Evolutionary conservation across 1,140 invertebrate genomes (phyloP).

Genomic region (Eumaeus atala): DNA sequence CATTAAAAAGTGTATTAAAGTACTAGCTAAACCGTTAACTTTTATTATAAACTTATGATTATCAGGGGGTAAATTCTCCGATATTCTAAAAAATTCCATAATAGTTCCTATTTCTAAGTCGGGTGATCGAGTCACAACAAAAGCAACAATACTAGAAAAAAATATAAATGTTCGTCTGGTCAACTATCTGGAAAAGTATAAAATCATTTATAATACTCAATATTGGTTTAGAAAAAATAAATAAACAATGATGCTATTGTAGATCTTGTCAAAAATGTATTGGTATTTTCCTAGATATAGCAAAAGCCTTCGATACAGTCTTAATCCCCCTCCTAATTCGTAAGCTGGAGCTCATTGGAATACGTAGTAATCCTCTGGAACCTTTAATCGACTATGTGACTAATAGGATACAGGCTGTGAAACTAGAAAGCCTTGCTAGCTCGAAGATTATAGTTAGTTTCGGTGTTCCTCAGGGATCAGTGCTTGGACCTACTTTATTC

Average conservation of each 20-base stretch:
- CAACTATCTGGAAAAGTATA: conserved; percentile 14
- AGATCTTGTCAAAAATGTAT: conserved; percentile 11
- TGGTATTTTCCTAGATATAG: conserved; percentile 14
- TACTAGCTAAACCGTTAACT: background rate
- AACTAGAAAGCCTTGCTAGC: background rate
- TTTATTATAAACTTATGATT: conserved; percentile 11
- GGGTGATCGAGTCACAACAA: conserved; percentile 7
- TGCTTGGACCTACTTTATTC: no score
- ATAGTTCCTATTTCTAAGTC: conserved; percentile 16
- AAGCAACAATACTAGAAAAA: conserved; percentile 18
- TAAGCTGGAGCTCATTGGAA: conserved; percentile 15
- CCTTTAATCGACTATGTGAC: conserved; percentile 14
- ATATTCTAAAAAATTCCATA: conserved; percentile 7
- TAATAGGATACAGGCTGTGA: conserved; percentile 11
- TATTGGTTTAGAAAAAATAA: conserved; percentile 16
- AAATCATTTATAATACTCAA: conserved; percentile 16
- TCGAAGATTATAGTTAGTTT: background rate
- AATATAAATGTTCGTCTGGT: conserved; percentile 14
- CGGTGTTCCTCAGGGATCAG: conserved; percentile 11
- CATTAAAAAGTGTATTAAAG: conserved; percentile 4
- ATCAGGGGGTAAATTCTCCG: background rate
- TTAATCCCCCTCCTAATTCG: conserved; percentile 5
- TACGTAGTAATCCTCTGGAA: conserved; percentile 9
- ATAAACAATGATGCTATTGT: conserved; percentile 16
- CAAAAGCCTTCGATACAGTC: conserved; percentile 17